phyloP scores from a whole-genome alignment of 2,888 invertebrate species.

The Himalopsyche anomala region DNA sequence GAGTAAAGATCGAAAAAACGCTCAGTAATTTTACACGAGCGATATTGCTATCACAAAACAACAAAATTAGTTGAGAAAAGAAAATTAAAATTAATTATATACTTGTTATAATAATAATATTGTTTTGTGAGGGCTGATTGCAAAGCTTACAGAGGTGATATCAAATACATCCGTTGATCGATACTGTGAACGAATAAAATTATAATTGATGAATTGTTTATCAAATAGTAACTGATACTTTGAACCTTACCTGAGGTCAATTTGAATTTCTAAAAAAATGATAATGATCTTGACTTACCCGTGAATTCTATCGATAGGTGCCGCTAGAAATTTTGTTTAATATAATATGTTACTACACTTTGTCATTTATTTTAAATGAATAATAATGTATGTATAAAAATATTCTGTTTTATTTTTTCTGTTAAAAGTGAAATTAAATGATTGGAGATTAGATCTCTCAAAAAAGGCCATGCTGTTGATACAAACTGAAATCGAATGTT shows the following conservation, averaged over 20 bases:
- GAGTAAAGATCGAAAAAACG: too few species aligned
- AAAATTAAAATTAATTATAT: not conserved
- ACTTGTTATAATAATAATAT: not conserved
- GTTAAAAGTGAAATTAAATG: too few species aligned
- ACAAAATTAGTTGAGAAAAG: not conserved
- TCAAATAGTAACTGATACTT: constrained; percentile 14
- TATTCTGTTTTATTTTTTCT: too few species aligned
- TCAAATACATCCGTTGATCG: not conserved
- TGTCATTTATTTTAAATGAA: too few species aligned
- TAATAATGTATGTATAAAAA: too few species aligned
- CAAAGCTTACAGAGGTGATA: not conserved
- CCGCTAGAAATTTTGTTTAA: not conserved
- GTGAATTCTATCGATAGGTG: not conserved
- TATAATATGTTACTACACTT: not conserved
- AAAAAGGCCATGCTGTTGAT: too few species aligned
- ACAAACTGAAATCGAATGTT: too few species aligned
- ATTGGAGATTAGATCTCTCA: too few species aligned
- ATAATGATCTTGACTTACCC: not conserved
- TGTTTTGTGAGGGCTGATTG: not conserved
- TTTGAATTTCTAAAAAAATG: constrained; percentile 12
- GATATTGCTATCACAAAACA: too few species aligned
- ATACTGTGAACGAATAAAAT: constrained; percentile 3
- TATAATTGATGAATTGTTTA: constrained; percentile 30
- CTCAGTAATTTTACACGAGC: too few species aligned
- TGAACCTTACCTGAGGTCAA: constrained; percentile 1